Base-by-base conservation (phyloP, 53 echinoderm and acorn worm species). In the Paelopatides confundens region DNA sequence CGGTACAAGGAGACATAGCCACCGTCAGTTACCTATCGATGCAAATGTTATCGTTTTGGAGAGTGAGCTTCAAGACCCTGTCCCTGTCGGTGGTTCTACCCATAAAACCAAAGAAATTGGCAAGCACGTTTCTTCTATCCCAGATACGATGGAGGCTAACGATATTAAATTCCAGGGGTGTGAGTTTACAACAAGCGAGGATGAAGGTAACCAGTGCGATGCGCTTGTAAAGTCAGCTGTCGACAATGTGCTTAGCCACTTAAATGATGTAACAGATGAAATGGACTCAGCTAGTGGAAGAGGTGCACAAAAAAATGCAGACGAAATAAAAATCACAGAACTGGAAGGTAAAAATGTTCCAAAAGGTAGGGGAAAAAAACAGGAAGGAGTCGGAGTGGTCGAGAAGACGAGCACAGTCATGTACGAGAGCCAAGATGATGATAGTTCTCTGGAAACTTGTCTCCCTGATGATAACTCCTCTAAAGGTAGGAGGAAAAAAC, bases 391-490 rank as follows among this genome's bases (percentile, higher is more conserved):
- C 5, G 24, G 18, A 3, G 6, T 2, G 21, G 24, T 5, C 5
- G 21, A 58, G 18, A 48, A 48, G 14, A 58, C n/a, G 2, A 23
- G 2, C 18, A 58, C 15, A 21, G 24, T 21, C 5, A 23, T 5
- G 5, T 17, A 58, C 24, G 21, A 21, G 15, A 58, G 1, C 5
- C 21, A 17, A 21, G 58, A 58, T 1, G 74, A 7, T n/a, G 74
- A 74, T 46, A 74, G 74, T 6, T 74, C 74, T n/a, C 39, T 35
- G 74, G 74, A 74, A 23, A 74, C 74, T 26, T 74, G 74, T 24
- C 74, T 74, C 13, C 71, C 74, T 2, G 74, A 74, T 24, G 74
- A 74, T 14, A 5, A 24, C 39, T 23, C n/a, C 6, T 58, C 58
- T 6, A 58, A 6, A 1, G 21, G 4, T 23, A 0, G 21, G 4